Evolutionary conservation across 2,797 vertebrate genomes (phyloP), one percentile per base, ranked within the genome.

Genomic region (Taenioides sp.): DNA sequence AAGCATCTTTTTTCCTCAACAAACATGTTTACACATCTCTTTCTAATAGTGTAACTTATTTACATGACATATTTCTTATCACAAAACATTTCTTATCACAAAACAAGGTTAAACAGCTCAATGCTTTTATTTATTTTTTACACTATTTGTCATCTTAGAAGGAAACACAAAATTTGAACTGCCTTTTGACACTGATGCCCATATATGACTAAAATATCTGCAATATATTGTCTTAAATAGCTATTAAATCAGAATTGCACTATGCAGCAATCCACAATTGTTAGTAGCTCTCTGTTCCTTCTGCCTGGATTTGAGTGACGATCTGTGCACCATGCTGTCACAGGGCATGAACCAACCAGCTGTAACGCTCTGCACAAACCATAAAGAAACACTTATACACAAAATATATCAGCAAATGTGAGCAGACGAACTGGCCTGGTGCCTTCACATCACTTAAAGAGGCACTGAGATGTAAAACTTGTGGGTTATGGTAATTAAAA

Each of bases 201-300:
- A 67, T 43, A 67, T 58, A 22, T 65, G 20, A 55, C 47, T 76
- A 34, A 37, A 67, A 61, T 61, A 23, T 12, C 58, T 16, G 17
- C 14, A 69, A 70, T 72, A 22, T 60, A 67, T 5, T 18, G 7
- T n/a, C 75, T 74, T 77, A 67, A 43, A 14, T 10, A 37, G 34
- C 7, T 10, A 37, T 71, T 68, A 61, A 27, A 77, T 66, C 54
- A 73, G n/a, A 49, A 69, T 4, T 23, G 16, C 37, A 65, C 43
- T 60, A 69, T 37, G 69, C 52, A 65, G 12, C 57, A 75, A 75
- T 67, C 69, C 25, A 70, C 77, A 31, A 16, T 92, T 92, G 92
- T 90, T 90, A 81, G 16, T 84, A 84, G 90, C 86, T 73, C 80
- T 85, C n/a, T 70, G 55, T 79, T 76, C 76, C 69, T 40, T 57